Conservation (phyloP, 2,888 invertebrate species). For the Catocala nupta region DNA sequence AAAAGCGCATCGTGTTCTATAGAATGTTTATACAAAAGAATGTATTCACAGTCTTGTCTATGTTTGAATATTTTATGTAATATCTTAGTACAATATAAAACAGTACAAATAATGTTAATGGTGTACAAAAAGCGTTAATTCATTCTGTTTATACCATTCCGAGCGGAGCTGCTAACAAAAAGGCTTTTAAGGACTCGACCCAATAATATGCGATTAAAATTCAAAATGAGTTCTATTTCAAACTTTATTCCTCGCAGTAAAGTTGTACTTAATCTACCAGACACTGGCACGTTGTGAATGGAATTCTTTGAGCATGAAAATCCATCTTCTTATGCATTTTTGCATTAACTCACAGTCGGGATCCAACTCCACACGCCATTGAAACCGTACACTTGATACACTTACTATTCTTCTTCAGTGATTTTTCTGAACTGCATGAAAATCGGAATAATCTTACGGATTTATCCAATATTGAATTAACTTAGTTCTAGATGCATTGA, state of each 20-base stretch:
- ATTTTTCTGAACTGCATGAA: constrained; percentile 23
- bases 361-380: constrained; percentile 35
- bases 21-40: too few relatives aligned
- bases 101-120: constrained; percentile 4
- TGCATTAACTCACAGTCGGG: constrained; percentile 39
- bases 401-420: constrained; percentile 28
- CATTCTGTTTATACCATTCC: constrained; percentile 34
- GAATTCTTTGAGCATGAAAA: constrained; percentile 51
- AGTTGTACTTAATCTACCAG: constrained; percentile 53
- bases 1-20: not conserved
- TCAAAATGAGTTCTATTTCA: constrained; percentile 50
- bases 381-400: constrained; percentile 36
- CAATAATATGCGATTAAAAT: constrained; percentile 53
- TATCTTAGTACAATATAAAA: constrained; percentile 2
- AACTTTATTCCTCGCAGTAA: constrained; percentile 43
- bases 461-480: constrained; percentile 16
- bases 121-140: constrained; percentile 32
- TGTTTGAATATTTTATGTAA: not conserved
- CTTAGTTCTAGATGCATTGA: constrained; percentile 7
- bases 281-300: constrained; percentile 53
- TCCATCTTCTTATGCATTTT: constrained; percentile 56
- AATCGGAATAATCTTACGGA: constrained; percentile 23
- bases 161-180: constrained; percentile 41
- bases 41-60: too few relatives aligned
- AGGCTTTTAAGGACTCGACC: constrained; percentile 41